These are phyloP conservation scores for Parascotia fuliginaria DNA, from an alignment of 2,888 invertebrate species.

Conservation along the genomic window DNA sequence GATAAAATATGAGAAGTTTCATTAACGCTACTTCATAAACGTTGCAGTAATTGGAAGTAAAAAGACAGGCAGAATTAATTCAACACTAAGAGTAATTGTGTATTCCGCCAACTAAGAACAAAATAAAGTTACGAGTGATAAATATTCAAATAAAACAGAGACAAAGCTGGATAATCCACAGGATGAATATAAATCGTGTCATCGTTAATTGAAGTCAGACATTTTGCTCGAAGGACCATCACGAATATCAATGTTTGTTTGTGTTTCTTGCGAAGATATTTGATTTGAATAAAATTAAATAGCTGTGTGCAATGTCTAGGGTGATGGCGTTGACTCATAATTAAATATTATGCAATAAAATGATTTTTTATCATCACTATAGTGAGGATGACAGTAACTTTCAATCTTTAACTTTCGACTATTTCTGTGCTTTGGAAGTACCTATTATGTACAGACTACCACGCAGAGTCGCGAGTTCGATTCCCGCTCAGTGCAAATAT, in stretches of 20 bases:
- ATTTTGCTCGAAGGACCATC: conserved; percentile 49
- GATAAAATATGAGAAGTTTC: conserved; percentile 39
- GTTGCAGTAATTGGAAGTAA: conserved; percentile 40
- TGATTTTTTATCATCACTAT: too few species aligned
- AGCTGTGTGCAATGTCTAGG: neutral
- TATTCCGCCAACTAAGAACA: conserved; percentile 46
- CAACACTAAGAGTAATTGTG: conserved; percentile 46
- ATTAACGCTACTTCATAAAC: conserved; percentile 25
- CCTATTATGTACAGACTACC: too few species aligned
- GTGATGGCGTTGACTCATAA: too few species aligned
- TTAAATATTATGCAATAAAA: too few species aligned
- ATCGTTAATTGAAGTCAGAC: conserved; percentile 65
- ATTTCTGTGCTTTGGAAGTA: too few species aligned
- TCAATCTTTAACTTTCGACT: too few species aligned
- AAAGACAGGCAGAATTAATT: conserved; percentile 41
- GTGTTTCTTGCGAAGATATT: conserved; percentile 30
- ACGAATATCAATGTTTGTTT: conserved; percentile 54
- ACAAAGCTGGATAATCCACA: conserved; percentile 58
- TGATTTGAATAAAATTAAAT: conserved; percentile 19
- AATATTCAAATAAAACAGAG: conserved; percentile 61
- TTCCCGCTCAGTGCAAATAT: too few species aligned
- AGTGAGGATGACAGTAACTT: too few species aligned
- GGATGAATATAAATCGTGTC: conserved; percentile 69
- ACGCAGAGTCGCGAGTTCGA: too few species aligned
- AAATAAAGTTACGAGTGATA: conserved; percentile 56